Percentiles rank a stretch among this genome's conserved stretches.
Conservation (phyloP, 1,140 invertebrate species). For the Zaprionus camerounensis region DNA sequence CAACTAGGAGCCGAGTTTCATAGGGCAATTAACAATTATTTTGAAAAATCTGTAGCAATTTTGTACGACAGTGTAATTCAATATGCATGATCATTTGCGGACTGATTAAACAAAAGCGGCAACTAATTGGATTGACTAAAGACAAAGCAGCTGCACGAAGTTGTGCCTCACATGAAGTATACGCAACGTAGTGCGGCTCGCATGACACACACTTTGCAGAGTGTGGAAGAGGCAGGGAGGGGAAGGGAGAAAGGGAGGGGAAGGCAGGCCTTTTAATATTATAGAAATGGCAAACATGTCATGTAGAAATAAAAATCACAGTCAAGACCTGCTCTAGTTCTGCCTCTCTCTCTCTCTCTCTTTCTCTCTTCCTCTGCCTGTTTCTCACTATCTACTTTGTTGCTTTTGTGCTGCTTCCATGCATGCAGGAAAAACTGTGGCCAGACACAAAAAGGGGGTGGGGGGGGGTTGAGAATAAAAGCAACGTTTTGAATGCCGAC, state of each 20-base stretch:
- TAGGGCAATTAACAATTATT: conserved; percentile 16
- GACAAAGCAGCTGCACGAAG: not conserved
- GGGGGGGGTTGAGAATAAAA: not conserved
- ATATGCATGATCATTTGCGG: conserved; percentile 5
- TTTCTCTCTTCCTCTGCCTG: not conserved
- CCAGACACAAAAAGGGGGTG: not conserved
- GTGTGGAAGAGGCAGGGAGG: not conserved
- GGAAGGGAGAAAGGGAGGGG: not conserved
- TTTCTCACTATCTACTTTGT: not conserved
- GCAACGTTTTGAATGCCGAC: conserved; percentile 2
- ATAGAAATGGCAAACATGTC: conserved; percentile 28
- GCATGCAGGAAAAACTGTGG: not conserved
- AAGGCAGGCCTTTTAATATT: conserved; percentile 7
- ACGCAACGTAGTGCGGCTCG: conserved; percentile 1
- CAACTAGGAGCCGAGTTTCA: not conserved
- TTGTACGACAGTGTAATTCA: conserved; percentile 21
- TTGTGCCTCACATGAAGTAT: conserved; percentile 17
- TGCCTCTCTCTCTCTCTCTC: not conserved
- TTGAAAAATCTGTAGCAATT: not conserved
- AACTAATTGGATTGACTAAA: conserved; percentile 28
- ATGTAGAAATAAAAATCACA: conserved; percentile 21
- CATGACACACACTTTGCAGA: not conserved
- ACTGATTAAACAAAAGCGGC: conserved; percentile 11
- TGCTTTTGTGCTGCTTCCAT: conserved; percentile 14
- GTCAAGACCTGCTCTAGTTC: conserved; percentile 1